Evolutionary conservation across 2,113 vertebrate genomes (phyloP), one percentile per base, ranked within the genome.

Genomic region (Piprites chloris): DNA sequence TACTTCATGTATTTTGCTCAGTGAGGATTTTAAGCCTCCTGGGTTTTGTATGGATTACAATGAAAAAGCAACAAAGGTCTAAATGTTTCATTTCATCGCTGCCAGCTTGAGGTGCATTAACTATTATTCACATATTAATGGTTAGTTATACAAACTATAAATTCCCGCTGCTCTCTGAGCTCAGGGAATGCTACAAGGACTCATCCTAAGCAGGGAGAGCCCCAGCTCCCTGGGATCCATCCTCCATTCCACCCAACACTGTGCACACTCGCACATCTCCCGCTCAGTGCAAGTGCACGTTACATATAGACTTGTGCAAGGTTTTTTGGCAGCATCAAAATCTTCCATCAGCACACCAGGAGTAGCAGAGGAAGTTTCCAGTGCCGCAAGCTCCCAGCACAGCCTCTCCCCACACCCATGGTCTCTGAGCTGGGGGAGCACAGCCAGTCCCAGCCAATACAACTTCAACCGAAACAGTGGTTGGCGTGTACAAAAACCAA

Each of bases 231-330:
- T 5, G 0, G 6, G 27, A 41, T 5, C 14, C 6, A 3, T 17
- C 14, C 68, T 49, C n/a, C 69, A 66, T 37, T 56, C 69, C 73
- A 37, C 1, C 1, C 63, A 12, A 3, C 0, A 1, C 68, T 20
- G 35, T 6, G 22, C 30, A 24, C 2, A 2, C 42, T 24, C 6
- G 0, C 42, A 15, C 6, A 0, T 12, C 77, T 66, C 53, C 58
- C 49, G 33, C 49, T 28, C 59, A 9, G 21, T 0, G 4, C 33
- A 77, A 50, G 5, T 15, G 13, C 0, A 6, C 0, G 1, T 3
- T 8, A 15, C 2, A 0, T 1, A n/a, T 0, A n/a, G 59, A 44
- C 61, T 19, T 41, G 11, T 27, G n/a, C 35, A 35, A n/a, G 39
- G 15, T 1, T 67, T 65, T 69, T n/a, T 2, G 8, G 42, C 47